phyloP scores from a whole-genome alignment of 1,140 invertebrate species.

The Anastrepha obliqua region DNA sequence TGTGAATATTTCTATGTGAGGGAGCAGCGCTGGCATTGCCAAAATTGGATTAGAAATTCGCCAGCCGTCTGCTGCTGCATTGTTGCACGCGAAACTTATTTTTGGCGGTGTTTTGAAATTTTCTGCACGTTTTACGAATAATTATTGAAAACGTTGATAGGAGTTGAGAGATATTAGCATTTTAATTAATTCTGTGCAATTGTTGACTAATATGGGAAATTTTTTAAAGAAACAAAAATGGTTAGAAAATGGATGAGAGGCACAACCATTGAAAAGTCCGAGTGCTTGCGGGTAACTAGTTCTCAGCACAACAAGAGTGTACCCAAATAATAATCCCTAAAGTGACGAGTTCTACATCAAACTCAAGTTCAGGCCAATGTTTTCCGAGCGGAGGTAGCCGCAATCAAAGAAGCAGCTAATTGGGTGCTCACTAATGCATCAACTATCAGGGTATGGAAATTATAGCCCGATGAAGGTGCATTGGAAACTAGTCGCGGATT shows the following conservation, averaged over 20 bases:
- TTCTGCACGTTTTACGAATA: neutral
- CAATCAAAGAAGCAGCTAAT: too few species aligned
- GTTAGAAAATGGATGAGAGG: neutral
- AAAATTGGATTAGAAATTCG: slow-evolving; percentile 20
- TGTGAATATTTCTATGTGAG: neutral
- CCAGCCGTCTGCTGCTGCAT: neutral
- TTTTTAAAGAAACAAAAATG: neutral
- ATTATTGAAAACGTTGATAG: neutral
- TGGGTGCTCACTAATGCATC: too few species aligned
- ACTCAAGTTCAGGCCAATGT: too few species aligned
- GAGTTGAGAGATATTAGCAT: neutral
- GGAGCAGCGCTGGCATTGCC: neutral
- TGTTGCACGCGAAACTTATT: neutral
- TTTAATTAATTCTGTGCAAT: neutral
- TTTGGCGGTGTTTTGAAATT: neutral
- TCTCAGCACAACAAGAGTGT: too few species aligned
- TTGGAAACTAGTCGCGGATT: too few species aligned
- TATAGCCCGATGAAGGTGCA: too few species aligned
- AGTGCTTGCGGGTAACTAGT: too few species aligned
- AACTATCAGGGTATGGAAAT: too few species aligned
- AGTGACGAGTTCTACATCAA: too few species aligned
- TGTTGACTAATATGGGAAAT: neutral
- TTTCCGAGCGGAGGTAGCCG: too few species aligned
- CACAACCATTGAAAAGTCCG: neutral
- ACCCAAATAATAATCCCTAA: too few species aligned